A percentile compares a stretch with the other conserved stretches of the same genome.
These are phyloP conservation scores for Eilema caniola DNA, from an alignment of 2,888 invertebrate species.

Conservation along the genomic window DNA sequence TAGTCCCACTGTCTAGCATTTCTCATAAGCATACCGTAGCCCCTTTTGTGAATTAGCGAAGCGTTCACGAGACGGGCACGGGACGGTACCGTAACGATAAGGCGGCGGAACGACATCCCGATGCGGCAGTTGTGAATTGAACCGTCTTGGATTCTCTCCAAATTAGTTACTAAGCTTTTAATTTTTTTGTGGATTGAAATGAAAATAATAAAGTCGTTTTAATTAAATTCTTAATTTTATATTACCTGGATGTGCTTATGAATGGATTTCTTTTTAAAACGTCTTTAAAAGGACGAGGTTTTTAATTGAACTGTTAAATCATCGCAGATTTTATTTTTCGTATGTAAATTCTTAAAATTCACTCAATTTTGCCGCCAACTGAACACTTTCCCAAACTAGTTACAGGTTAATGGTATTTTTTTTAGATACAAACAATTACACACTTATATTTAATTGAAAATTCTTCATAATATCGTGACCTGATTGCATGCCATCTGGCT, in stretches of 20 bases:
- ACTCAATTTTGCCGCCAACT: no score
- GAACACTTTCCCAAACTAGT: not conserved
- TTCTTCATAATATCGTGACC: no score
- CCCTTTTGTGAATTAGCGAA: slow-evolving; percentile 50
- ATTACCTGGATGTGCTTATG: not conserved
- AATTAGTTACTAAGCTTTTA: slow-evolving; percentile 22
- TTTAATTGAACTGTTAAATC: not conserved
- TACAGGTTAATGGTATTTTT: not conserved
- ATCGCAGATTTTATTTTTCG: not conserved
- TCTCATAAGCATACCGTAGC: slow-evolving; percentile 47
- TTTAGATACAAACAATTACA: no score
- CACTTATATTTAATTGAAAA: no score
- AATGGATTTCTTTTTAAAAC: not conserved
- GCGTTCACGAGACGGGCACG: slow-evolving; percentile 19
- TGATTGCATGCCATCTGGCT: no score
- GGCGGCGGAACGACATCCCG: slow-evolving; percentile 18
- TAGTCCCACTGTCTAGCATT: slow-evolving; percentile 19
- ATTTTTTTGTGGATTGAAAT: not conserved
- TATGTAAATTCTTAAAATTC: no score
- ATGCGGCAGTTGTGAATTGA: slow-evolving; percentile 21
- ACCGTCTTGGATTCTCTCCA: slow-evolving; percentile 36
- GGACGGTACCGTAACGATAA: slow-evolving; percentile 8
- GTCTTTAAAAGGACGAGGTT: no score
- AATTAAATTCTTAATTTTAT: not conserved
- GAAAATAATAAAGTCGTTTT: not conserved